A percentile compares a stretch with the other conserved stretches of the same genome.
Conservation (phyloP, 2,888 invertebrate genomes). For the Lycia hirtaria region DNA sequence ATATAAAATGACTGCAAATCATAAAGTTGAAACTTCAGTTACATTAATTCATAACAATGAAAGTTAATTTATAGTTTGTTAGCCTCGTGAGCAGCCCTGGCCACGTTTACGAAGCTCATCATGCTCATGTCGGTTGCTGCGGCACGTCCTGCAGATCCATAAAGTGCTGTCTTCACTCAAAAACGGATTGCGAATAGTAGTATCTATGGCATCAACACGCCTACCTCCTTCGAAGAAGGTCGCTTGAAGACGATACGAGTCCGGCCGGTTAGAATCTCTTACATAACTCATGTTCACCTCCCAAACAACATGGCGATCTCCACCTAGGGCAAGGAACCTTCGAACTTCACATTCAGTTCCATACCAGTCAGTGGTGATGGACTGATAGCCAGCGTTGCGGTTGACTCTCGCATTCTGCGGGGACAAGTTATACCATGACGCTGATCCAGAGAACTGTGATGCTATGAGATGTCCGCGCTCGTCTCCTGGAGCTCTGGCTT, state of each 20-base stretch:
- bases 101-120: neutral
- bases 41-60: too few species aligned
- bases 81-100: neutral
- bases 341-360: constrained; percentile 27
- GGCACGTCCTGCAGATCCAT: constrained; percentile 9
- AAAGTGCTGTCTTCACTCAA: neutral
- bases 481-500: constrained; percentile 13
- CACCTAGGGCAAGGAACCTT: constrained; percentile 1
- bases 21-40: too few species aligned
- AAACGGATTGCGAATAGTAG: constrained; percentile 1
- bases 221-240: neutral
- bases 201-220: neutral
- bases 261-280: constrained; percentile 2
- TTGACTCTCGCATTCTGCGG: constrained; percentile 29
- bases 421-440: constrained; percentile 28
- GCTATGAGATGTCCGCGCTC: constrained; percentile 26
- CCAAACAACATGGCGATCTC: neutral
- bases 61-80: neutral
- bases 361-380: constrained; percentile 31
- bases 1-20: too few species aligned
- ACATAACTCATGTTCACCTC: constrained; percentile 4
- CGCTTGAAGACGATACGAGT: neutral
- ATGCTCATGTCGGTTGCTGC: neutral
- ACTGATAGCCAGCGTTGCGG: constrained; percentile 18
- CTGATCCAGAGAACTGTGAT: constrained; percentile 27